These are phyloP conservation scores for Leptonema lineaticorne DNA, from an alignment of 1,140 invertebrate genomes.

Conservation along the genomic window DNA sequence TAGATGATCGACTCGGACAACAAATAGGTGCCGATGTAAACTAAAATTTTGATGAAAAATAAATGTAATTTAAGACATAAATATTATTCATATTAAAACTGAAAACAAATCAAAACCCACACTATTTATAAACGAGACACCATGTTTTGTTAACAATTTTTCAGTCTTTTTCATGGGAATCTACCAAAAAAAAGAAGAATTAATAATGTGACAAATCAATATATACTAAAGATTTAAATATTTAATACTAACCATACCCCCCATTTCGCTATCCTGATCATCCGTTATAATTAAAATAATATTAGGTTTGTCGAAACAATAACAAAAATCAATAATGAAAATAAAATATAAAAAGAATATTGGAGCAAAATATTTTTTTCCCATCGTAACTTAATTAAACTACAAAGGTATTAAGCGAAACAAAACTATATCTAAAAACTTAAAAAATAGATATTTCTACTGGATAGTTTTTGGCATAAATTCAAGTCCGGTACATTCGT, in stretches of 20 bases:
- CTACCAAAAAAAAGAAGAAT: constrained; percentile 55
- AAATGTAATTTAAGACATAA: neutral
- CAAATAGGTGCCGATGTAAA: constrained; percentile 81
- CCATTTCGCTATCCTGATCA: constrained; percentile 79
- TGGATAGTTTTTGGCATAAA: constrained; percentile 56
- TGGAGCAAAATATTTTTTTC: neutral
- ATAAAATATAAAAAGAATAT: constrained; percentile 13
- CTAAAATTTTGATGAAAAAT: constrained; percentile 50
- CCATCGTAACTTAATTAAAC: neutral
- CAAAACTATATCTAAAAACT: neutral
- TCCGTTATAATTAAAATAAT: constrained; percentile 82
- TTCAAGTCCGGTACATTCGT: constrained; percentile 67
- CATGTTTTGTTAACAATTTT: constrained; percentile 62
- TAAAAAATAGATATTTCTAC: neutral
- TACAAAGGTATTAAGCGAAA: too few species aligned
- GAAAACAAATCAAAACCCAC: constrained; percentile 57
- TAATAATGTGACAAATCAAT: constrained; percentile 12
- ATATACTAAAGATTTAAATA: too few species aligned
- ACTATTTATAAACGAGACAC: constrained; percentile 70
- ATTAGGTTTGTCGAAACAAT: constrained; percentile 58
- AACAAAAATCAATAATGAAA: constrained; percentile 10
- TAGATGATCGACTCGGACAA: constrained; percentile 84
- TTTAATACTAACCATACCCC: constrained; percentile 70
- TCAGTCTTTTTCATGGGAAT: constrained; percentile 65
- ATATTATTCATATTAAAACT: neutral